These are phyloP conservation scores for Aurelia coerulea DNA, from an alignment of 30 jellyfish, hydroid and myxozoan genomes.

Conservation along the genomic window DNA sequence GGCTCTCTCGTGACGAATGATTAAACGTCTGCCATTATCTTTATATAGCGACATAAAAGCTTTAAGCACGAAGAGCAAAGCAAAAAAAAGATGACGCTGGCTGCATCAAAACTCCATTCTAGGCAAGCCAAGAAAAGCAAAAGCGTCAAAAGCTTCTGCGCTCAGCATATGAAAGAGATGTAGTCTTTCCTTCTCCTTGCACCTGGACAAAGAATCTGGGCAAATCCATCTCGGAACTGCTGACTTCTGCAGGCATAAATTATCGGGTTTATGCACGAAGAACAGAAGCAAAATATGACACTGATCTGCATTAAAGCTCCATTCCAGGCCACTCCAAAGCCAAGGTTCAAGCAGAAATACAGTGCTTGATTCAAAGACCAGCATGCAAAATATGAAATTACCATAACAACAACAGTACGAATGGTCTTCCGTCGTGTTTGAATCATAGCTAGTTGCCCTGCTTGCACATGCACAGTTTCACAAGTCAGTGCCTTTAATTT, in stretches of 20 bases:
- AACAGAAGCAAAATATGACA: conserved; percentile 72
- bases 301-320: conserved; percentile 63
- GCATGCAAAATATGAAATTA: conserved; percentile 67
- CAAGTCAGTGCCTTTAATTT: conserved; percentile 38
- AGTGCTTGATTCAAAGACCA: conserved; percentile 74
- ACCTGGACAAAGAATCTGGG: conserved; percentile 20
- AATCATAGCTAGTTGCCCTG: conserved; percentile 46
- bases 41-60: conserved; percentile 3
- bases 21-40: no score
- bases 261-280: conserved; percentile 84
- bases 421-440: conserved; percentile 59
- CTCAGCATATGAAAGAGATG: no score
- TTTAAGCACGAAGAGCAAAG: conserved; percentile 69
- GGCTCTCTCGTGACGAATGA: no score
- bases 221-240: conserved; percentile 66
- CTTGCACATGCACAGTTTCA: conserved; percentile 30
- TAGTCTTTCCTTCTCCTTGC: no score
- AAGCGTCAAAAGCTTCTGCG: no score
- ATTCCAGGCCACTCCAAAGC: conserved; percentile 59
- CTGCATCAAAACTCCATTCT: conserved; percentile 60
- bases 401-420: conserved; percentile 57
- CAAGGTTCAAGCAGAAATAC: conserved; percentile 61
- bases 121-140: conserved; percentile 28
- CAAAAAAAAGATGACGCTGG: conserved; percentile 59
- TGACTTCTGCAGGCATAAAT: conserved; percentile 71